These are phyloP conservation scores for Rana temporaria DNA, from an alignment of 2,113 vertebrate genomes.

Conservation along the genomic window DNA sequence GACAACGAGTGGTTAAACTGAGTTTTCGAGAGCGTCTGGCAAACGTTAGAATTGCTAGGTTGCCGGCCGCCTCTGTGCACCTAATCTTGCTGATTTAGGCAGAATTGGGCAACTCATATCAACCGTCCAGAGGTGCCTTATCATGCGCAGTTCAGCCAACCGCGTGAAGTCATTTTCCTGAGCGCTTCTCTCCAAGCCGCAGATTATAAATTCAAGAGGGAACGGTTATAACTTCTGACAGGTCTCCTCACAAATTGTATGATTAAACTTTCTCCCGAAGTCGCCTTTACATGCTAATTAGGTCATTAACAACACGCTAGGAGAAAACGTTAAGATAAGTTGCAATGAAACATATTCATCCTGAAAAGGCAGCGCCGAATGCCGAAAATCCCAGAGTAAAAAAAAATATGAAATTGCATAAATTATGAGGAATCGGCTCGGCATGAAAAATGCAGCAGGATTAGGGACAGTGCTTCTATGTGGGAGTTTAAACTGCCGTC, in stretches of 20 bases:
- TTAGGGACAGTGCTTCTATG: neutral
- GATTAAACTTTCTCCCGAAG: constrained; percentile 2
- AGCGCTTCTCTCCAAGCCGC: neutral
- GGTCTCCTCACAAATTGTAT: constrained; percentile 1
- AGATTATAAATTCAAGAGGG: neutral
- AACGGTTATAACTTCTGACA: neutral
- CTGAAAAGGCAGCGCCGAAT: neutral
- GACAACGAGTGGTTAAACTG: too few relatives aligned
- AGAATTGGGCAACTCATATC: too few relatives aligned
- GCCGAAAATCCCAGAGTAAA: neutral
- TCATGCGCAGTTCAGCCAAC: too few relatives aligned
- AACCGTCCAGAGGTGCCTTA: too few relatives aligned
- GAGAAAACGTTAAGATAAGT: constrained; percentile 22
- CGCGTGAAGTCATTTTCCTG: too few relatives aligned
- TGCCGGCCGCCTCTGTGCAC: too few relatives aligned
- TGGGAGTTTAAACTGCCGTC: neutral
- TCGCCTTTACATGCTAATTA: constrained; percentile 35
- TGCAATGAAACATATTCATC: constrained; percentile 27
- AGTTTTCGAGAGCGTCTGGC: too few relatives aligned
- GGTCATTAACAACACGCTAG: constrained; percentile 36
- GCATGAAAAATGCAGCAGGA: constrained; percentile 16
- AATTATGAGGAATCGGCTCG: neutral
- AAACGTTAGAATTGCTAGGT: too few relatives aligned
- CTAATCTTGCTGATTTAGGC: too few relatives aligned
- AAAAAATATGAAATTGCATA: constrained; percentile 12